Evolutionary conservation across 2,113 vertebrate species (phyloP).

Genomic region (Polypterus senegalus): DNA sequence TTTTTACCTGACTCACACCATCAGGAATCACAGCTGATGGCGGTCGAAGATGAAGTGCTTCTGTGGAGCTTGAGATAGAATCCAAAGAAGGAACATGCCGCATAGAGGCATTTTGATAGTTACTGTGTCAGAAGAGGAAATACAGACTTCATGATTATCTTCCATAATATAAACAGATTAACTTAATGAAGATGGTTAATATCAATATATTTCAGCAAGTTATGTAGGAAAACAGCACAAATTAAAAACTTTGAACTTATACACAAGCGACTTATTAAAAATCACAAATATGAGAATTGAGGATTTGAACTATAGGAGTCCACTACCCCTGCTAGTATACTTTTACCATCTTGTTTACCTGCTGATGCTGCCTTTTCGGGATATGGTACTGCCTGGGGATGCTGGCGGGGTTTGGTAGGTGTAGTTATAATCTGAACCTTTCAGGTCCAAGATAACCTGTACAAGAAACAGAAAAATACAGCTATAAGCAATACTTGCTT

Average conservation of each 20-base stretch:
- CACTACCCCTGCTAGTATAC: no score
- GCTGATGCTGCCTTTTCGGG: constrained; percentile 65
- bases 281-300: no score
- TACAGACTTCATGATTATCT: no score
- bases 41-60: constrained; percentile 42
- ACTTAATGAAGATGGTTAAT: no score
- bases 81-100: constrained; percentile 60
- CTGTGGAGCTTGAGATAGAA: constrained; percentile 55
- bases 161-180: no score
- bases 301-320: no score
- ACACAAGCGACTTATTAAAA: no score
- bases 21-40: constrained; percentile 22
- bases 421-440: constrained; percentile 60
- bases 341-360: constrained; percentile 32
- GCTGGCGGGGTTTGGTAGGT: constrained; percentile 62
- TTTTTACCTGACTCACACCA: constrained; percentile 11
- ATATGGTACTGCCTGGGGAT: constrained; percentile 55
- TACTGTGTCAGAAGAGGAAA: constrained; percentile 23
- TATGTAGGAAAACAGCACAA: no score
- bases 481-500: no score
- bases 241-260: no score
- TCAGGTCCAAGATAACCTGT: constrained; percentile 64
- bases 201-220: background rate
- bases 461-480: constrained; percentile 10
- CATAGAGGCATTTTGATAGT: constrained; percentile 47